Base-by-base conservation (phyloP, 2,888 invertebrate genomes). In the Rotaria magnacalcarata region DNA sequence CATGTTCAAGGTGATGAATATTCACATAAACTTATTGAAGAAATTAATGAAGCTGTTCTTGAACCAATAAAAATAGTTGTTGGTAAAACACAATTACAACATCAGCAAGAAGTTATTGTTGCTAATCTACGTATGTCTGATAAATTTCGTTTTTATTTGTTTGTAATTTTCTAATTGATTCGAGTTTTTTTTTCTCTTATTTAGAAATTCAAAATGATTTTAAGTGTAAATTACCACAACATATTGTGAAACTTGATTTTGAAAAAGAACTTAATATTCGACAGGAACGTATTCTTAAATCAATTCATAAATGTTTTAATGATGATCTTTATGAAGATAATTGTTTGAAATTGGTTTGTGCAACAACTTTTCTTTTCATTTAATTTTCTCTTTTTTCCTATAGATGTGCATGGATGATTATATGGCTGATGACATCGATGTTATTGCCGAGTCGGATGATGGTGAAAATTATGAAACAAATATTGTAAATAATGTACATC, bases 51-150 rank as follows among this genome's bases (percentile, higher is more conserved):
- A 60, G n/a, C 58, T 60, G 58, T 60, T 60, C 6, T 8, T 60
- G 58, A n/a, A 60, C 10, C 58, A 21, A 60, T 60, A 2, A 60
- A 60, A 60, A n/a, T 8, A 60, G 58, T 24, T 60, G 58, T n/a
- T 60, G n/a, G n/a, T 60, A 27, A 60, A 60, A 60, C n/a, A n/a
- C 58, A 60, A 60, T 60, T 60, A 60, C n/a, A 60, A n/a, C 58
- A 60, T 11, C 58, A 60, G 27, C 58, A 60, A 60, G n/a, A n/a
- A n/a, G 11, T 60, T 60, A 4, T 27, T n/a, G 58, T n/a, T 60
- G 11, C 58, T 24, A 60, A 60, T 60, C 6, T 24, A 60, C 58
- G 58, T 60, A 60, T n/a, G 10, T 21, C 24, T 60, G 58, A 24
- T n/a, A 60, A 60, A n/a, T 60, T n/a, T 60, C 24, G 8, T 60